Base-by-base conservation (phyloP, 1,140 invertebrate species). In the Stegodyphus dumicola region DNA sequence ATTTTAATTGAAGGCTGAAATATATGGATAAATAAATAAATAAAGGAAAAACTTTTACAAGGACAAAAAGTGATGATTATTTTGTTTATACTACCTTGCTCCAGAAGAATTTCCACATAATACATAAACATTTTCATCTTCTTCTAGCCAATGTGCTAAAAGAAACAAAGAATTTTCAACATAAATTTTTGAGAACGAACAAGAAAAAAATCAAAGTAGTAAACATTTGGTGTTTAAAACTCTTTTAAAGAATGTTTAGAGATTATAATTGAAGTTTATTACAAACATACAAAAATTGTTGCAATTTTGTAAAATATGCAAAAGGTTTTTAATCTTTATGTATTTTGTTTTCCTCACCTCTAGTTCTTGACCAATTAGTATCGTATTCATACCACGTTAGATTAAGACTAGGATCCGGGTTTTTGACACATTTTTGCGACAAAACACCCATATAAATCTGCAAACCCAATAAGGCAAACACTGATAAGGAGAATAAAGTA, bases 361-460 rank as follows among this genome's bases (percentile, higher is more conserved):
- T 15, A 17, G 66, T 76, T 17, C 33, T 11, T 6, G 77, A 80
- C 60, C 53, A 83, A 71, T 79, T 83, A n/a, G 18, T 2, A 11
- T 94, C 97, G 90, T 95, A 96, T 90, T 95, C 95, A 89, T 95
- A 91, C 81, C 81, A 85, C 76, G 95, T 95, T 77, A 96, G 91
- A 91, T 97, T 97, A 86, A 77, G 80, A 74, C 96, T 95, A 91
- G 96, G 96, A 89, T 94, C 94, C 91, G 96, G 96, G 89, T 94
- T 94, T 91, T 93, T 94, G 89, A 99, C 95, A 93, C 98, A 99
- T 92, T 99, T 99, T 92, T 98, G 96, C 89, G 96, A 96, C 85
- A 99, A 93, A 74, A 97, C 95, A 87, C 98, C 98, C 96, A 98
- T 98, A 91, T 99, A 99, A 92, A 99, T 96, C 93, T 99, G 98